Evolutionary conservation across 92 coral and sea anemone genomes (phyloP).

Genomic region (Heliopora coerulea): DNA sequence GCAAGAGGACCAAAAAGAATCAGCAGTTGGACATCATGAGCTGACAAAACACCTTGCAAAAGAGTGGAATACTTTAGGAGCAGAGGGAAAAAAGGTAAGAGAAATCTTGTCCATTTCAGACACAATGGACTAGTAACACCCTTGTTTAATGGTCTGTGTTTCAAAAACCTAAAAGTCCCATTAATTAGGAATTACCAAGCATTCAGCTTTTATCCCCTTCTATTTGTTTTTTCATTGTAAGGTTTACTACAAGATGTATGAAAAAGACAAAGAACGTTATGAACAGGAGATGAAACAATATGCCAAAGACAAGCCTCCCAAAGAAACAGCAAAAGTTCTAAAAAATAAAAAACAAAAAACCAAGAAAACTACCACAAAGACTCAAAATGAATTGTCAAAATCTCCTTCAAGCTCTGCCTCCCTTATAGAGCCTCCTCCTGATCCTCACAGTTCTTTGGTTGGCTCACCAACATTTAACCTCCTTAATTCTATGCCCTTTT

Average conservation of each 20-base stretch:
- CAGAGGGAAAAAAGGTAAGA: slow-evolving; percentile 83
- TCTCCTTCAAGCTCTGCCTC: neutral
- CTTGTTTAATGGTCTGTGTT: no score
- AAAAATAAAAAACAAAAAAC: slow-evolving; percentile 65
- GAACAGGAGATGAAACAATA: slow-evolving; percentile 96
- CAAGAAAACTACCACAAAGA: slow-evolving; percentile 32
- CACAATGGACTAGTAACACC: no score
- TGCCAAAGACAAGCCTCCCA: slow-evolving; percentile 71
- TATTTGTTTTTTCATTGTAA: slow-evolving; percentile 18
- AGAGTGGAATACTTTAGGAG: slow-evolving; percentile 91
- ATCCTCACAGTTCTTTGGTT: slow-evolving; percentile 19
- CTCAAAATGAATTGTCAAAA: neutral
- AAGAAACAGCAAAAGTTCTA: slow-evolving; percentile 58
- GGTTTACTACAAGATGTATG: slow-evolving; percentile 98
- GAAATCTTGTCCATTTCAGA: no score
- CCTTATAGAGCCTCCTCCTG: neutral
- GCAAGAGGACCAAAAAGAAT: slow-evolving; percentile 92
- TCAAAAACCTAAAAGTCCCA: neutral
- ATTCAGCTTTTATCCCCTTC: neutral
- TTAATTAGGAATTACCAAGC: no score
- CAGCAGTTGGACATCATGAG: slow-evolving; percentile 93
- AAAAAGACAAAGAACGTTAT: slow-evolving; percentile 91
- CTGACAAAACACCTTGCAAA: slow-evolving; percentile 88
- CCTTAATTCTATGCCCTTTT: slow-evolving; percentile 12
- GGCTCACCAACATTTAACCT: slow-evolving; percentile 24